phyloP scores from a whole-genome alignment of 1,140 invertebrate genomes.

The Diabrotica virgifera region DNA sequence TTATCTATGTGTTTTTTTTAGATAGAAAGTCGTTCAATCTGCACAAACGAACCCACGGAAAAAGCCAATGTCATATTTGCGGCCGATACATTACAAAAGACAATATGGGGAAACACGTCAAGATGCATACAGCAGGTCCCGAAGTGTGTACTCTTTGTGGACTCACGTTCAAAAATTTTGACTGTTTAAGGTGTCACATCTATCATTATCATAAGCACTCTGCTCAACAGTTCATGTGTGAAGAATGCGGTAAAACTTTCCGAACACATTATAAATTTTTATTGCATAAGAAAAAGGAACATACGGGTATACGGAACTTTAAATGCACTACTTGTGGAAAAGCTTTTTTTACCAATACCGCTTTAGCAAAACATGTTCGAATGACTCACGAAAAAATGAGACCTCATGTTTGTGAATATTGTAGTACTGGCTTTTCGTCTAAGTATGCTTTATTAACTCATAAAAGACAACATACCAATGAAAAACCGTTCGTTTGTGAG shows the following conservation, averaged over 20 bases:
- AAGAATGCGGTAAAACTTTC: conserved; percentile 16
- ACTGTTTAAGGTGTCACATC: conserved; percentile 36
- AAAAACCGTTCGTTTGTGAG: conserved; percentile 36
- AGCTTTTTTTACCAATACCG: conserved; percentile 32
- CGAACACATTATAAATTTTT: conserved; percentile 32
- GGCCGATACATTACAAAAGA: conserved; percentile 24
- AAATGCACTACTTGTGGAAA: conserved; percentile 38
- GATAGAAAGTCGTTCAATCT: conserved; percentile 24
- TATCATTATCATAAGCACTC: conserved; percentile 34
- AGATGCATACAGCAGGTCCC: conserved; percentile 29
- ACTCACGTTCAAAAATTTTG: conserved; percentile 35
- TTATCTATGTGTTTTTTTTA: conserved; percentile 10
- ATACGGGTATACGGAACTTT: conserved; percentile 33
- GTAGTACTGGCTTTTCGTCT: conserved; percentile 36
- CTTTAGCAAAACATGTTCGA: conserved; percentile 35
- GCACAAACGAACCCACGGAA: conserved; percentile 31
- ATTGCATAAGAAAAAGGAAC: conserved; percentile 35
- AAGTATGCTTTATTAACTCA: conserved; percentile 3
- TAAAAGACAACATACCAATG: conserved; percentile 11
- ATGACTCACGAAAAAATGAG: conserved; percentile 36
- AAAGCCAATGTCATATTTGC: conserved; percentile 31
- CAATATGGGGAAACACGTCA: conserved; percentile 34
- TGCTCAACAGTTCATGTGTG: conserved; percentile 18
- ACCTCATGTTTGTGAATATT: conserved; percentile 20
- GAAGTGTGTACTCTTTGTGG: conserved; percentile 37